Base-by-base conservation (phyloP, 37 sponge, comb jelly and placozoan genomes). In the Aplysina aerophoba region DNA sequence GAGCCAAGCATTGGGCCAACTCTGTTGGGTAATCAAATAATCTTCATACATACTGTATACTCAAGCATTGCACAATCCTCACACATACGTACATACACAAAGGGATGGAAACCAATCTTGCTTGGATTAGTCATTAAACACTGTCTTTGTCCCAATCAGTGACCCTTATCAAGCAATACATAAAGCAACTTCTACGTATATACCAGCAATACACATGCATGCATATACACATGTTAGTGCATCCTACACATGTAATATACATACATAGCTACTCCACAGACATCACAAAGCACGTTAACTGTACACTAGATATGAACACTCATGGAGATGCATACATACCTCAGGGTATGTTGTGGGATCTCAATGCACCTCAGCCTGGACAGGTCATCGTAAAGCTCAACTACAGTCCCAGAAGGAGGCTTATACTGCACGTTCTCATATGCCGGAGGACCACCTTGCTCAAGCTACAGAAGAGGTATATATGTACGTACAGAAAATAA, bases 361-460 rank as follows among this genome's bases (percentile, higher is more conserved):
- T 75, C 78, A 1, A 75, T 39, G 25, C 78, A 75, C 4, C 40
- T 31, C 78, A 75, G 39, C 24, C 44, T 22, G 13, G 78, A 40
- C 21, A 75, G 53, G 25, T 75, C 78, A 50, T 75, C 78, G 41
- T 75, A 75, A 40, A 75, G 37, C 21, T 40, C n/a, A 31, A 40
- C 54, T 24, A 75, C 24, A 40, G 37, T 2, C 1, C 12, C 44
- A 75, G 78, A 5, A 41, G 78, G 78, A 21, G 33, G 38, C 54
- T 40, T 75, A 15, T 25, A 75, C 40, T 39, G n/a, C 38, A 36
- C 78, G 41, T 40, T 75, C 34, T 69, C 71, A 69, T 69, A 69
- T n/a, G 27, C 71, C 4, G 28, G 71, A 17, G 17, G 1, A 30
- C 34, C 34, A 17, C 31, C 17, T 16, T 34, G 27, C 17, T 69